Evolutionary conservation across 2,797 vertebrate genomes (phyloP).

Genomic region (Forpus xanthops): DNA sequence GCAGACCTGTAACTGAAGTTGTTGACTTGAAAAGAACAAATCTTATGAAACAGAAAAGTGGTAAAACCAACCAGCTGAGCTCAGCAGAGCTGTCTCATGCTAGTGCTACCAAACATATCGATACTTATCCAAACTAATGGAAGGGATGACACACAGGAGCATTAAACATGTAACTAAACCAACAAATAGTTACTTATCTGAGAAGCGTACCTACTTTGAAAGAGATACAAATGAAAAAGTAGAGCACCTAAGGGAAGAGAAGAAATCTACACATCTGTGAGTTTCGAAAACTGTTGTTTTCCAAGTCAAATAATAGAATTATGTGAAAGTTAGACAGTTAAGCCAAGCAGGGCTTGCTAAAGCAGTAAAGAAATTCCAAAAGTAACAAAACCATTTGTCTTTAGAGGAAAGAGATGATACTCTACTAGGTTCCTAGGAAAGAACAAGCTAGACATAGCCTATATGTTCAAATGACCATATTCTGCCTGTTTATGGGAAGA

Average conservation of each 20-base stretch:
- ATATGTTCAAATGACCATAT: background rate
- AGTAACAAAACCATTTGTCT: background rate
- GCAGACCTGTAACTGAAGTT: background rate
- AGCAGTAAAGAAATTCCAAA: background rate
- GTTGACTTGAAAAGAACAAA: background rate
- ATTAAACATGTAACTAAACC: accelerated
- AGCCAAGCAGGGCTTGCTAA: background rate
- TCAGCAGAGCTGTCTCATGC: background rate
- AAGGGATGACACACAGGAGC: background rate
- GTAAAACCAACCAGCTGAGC: background rate
- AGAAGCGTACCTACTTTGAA: background rate
- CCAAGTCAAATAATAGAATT: background rate
- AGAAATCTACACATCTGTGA: background rate
- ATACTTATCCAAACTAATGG: accelerated
- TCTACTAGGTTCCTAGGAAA: background rate
- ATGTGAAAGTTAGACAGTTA: background rate
- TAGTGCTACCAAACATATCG: background rate
- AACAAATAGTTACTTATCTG: background rate
- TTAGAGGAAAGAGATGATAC: background rate
- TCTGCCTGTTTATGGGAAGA: background rate
- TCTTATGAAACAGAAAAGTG: accelerated
- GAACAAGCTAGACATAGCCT: background rate
- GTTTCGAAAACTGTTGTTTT: background rate
- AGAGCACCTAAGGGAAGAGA: background rate
- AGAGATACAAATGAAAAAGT: background rate